A percentile compares a stretch with the other conserved stretches of the same genome.
phyloP scores from a whole-genome alignment of 2,797 vertebrate genomes.

The Gouania willdenowi region DNA sequence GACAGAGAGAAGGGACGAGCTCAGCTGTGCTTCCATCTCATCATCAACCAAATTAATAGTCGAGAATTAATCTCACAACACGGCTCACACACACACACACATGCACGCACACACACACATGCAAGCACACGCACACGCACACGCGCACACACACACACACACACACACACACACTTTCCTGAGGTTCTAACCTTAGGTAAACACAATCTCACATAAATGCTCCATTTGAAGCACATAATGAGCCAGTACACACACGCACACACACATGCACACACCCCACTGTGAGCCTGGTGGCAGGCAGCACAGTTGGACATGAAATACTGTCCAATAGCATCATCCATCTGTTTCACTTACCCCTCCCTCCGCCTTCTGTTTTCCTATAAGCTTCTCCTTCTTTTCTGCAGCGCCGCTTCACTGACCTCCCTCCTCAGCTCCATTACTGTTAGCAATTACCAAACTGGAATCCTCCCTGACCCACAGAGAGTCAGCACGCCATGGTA shows the following conservation, averaged over 20 bases:
- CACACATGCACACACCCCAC: constrained; percentile 35
- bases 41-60: constrained; percentile 79
- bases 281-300: constrained; percentile 56
- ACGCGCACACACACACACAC: background rate
- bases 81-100: constrained; percentile 40
- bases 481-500: too few relatives aligned
- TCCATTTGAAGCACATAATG: constrained; percentile 28
- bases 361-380: constrained; percentile 2
- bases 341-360: constrained; percentile 66
- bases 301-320: constrained; percentile 79
- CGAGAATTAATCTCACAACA: constrained; percentile 76
- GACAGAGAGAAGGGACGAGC: constrained; percentile 26
- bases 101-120: constrained; percentile 16
- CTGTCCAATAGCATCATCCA: constrained; percentile 71
- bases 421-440: too few relatives aligned
- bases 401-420: constrained; percentile 29
- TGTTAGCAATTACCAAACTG: too few relatives aligned
- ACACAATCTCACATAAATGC: constrained; percentile 7
- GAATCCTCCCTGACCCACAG: too few relatives aligned
- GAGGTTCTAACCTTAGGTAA: constrained; percentile 31
- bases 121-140: constrained; percentile 2
- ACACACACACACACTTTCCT: constrained; percentile 2
- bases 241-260: constrained; percentile 13
- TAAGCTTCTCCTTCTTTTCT: constrained; percentile 23
- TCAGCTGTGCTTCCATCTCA: constrained; percentile 73